Conservation (phyloP, 2,888 invertebrate species). For the Stenolophus ochropezus region DNA sequence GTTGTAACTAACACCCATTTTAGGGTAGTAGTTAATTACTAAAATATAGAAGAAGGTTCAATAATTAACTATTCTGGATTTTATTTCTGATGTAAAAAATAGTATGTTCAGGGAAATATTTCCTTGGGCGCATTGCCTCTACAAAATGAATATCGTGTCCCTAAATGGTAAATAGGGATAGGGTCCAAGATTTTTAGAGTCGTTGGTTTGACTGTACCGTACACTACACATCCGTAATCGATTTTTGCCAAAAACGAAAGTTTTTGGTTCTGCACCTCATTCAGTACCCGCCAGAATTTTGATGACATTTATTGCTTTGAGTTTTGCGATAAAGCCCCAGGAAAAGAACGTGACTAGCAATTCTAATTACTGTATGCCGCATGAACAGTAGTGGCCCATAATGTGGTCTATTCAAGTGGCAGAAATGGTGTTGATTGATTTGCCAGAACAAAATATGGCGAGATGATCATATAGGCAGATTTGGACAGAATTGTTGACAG, state of each 20-base stretch:
- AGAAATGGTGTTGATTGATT: slow-evolving; percentile 55
- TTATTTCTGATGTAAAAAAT: too few species aligned
- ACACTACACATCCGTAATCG: slow-evolving; percentile 63
- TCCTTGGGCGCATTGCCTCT: too few species aligned
- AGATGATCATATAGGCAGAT: slow-evolving; percentile 60
- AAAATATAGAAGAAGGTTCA: too few species aligned
- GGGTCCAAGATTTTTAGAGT: slow-evolving; percentile 26
- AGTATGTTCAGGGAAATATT: too few species aligned
- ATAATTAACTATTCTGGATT: too few species aligned
- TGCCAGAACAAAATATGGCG: slow-evolving; percentile 38
- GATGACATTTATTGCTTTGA: slow-evolving; percentile 55
- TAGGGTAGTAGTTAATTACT: too few species aligned
- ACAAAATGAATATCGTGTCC: slow-evolving; percentile 44
- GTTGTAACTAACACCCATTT: too few species aligned
- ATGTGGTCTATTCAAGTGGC: neutral
- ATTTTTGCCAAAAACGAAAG: slow-evolving; percentile 61
- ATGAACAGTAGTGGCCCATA: neutral
- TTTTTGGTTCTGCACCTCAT: slow-evolving; percentile 58
- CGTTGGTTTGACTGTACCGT: slow-evolving; percentile 57
- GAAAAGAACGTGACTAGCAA: neutral
- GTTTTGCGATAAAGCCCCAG: neutral
- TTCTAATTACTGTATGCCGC: neutral
- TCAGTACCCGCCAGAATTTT: slow-evolving; percentile 57
- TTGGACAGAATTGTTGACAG: slow-evolving; percentile 22
- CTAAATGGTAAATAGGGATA: slow-evolving; percentile 60